Evolutionary conservation across 2,113 vertebrate genomes (phyloP).

Genomic region (Lates calcarifer): DNA sequence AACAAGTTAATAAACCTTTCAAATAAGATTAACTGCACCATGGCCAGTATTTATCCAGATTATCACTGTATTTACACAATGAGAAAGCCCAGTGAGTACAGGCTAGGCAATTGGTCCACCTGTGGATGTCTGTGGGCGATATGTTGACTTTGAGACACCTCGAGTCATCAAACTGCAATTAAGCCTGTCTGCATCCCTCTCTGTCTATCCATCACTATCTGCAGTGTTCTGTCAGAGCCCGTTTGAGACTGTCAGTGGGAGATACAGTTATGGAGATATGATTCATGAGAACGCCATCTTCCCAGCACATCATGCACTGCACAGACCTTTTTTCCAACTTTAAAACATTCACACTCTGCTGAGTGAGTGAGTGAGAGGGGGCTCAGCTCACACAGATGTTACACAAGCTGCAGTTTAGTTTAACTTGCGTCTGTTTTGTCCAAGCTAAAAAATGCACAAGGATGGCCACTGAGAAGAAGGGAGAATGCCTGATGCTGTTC

Average conservation of each 20-base stretch:
- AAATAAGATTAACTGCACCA: constrained; percentile 70
- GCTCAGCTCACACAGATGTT: constrained; percentile 63
- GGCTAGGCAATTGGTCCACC: constrained; percentile 44
- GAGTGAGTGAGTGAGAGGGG: constrained; percentile 43
- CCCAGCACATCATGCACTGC: constrained; percentile 52
- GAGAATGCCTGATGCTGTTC: constrained; percentile 47
- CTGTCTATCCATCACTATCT: constrained; percentile 68
- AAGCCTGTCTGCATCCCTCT: constrained; percentile 52
- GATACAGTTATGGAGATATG: constrained; percentile 75
- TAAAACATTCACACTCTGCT: constrained; percentile 67
- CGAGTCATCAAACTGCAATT: constrained; percentile 78
- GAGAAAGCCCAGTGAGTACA: constrained; percentile 32
- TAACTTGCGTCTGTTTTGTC: constrained; percentile 53
- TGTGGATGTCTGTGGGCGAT: constrained; percentile 51
- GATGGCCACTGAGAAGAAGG: constrained; percentile 28
- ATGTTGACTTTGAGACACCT: constrained; percentile 71
- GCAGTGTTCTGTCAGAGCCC: constrained; percentile 66
- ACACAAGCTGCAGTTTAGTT: constrained; percentile 58
- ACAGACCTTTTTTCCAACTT: constrained; percentile 32
- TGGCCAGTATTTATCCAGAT: constrained; percentile 68
- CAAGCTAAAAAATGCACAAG: constrained; percentile 68
- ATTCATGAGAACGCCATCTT: constrained; percentile 71
- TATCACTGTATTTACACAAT: constrained; percentile 63
- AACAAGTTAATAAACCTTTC: constrained; percentile 73
- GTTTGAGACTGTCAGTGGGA: constrained; percentile 71